Percentiles rank a stretch among this genome's conserved stretches.
phyloP scores from a whole-genome alignment of 2,113 vertebrate genomes.

The Cyanoramphus novaezelandiae region DNA sequence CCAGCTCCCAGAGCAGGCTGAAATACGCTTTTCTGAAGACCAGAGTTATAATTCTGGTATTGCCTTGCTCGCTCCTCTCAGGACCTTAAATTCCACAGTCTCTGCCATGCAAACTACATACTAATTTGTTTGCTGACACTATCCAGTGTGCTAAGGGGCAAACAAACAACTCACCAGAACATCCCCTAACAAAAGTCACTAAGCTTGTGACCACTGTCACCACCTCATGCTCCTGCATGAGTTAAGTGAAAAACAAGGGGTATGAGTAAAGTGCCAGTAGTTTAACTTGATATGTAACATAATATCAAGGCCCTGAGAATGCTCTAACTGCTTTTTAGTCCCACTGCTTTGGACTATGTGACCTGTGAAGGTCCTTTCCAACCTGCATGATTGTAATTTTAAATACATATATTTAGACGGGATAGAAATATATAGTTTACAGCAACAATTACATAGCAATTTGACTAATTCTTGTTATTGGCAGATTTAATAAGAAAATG shows the following conservation, averaged over 20 bases:
- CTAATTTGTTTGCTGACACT: not conserved
- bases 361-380: not conserved
- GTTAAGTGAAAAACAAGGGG: not conserved
- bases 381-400: not conserved
- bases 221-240: not conserved
- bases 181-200: not conserved
- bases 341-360: not conserved
- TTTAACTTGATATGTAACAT: not conserved
- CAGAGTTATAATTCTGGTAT: not conserved
- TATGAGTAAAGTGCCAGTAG: not conserved
- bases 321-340: not conserved
- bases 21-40: not conserved
- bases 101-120: not conserved
- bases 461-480: not conserved
- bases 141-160: not conserved
- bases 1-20: not conserved
- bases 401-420: not conserved
- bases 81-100: not conserved
- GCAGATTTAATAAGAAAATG: not conserved
- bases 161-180: not conserved
- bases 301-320: not conserved
- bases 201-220: not conserved
- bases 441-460: not conserved
- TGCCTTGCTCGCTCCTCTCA: not conserved
- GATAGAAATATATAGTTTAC: not conserved